Percentiles rank a stretch among this genome's conserved stretches.
These are phyloP conservation scores for Proales similis DNA, from an alignment of 1,140 invertebrate genomes.

Conservation along the genomic window DNA sequence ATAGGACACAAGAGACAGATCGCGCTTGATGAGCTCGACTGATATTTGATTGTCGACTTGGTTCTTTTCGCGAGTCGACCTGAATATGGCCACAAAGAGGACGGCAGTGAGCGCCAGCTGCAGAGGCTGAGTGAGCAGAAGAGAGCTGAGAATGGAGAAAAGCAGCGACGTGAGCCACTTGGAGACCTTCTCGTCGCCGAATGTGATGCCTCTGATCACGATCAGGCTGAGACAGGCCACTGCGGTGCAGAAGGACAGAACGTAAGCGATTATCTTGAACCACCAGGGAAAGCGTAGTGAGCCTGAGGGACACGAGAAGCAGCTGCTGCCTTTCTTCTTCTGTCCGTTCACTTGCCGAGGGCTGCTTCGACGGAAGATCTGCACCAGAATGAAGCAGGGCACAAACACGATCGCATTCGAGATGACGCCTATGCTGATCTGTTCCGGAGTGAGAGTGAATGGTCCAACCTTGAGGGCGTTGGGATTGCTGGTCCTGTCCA, in stretches of 20 bases:
- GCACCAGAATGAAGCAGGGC: neutral
- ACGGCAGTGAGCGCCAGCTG: constrained; percentile 22
- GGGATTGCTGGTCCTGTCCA: constrained; percentile 9
- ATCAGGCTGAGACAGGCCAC: constrained; percentile 8
- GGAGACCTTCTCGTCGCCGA: constrained; percentile 26
- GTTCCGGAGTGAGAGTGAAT: constrained; percentile 13
- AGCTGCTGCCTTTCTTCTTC: too few species aligned
- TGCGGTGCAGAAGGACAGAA: neutral
- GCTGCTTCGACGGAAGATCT: constrained; percentile 10
- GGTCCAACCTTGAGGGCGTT: constrained; percentile 5
- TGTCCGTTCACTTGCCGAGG: too few species aligned
- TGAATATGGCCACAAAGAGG: constrained; percentile 21
- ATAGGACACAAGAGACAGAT: too few species aligned
- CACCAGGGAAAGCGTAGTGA: constrained; percentile 19
- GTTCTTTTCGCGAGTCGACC: neutral
- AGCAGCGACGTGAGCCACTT: constrained; percentile 25
- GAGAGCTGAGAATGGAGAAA: neutral
- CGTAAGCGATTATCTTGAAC: constrained; percentile 19
- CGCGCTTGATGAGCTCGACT: too few species aligned
- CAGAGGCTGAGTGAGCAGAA: constrained; percentile 28
- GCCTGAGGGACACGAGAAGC: too few species aligned
- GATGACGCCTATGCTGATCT: constrained; percentile 22
- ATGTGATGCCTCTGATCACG: constrained; percentile 1
- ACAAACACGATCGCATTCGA: neutral
- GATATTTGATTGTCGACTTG: too few species aligned